These are phyloP conservation scores for Vombatus ursinus DNA, from an alignment of 2,113 vertebrate species.

Conservation along the genomic window DNA sequence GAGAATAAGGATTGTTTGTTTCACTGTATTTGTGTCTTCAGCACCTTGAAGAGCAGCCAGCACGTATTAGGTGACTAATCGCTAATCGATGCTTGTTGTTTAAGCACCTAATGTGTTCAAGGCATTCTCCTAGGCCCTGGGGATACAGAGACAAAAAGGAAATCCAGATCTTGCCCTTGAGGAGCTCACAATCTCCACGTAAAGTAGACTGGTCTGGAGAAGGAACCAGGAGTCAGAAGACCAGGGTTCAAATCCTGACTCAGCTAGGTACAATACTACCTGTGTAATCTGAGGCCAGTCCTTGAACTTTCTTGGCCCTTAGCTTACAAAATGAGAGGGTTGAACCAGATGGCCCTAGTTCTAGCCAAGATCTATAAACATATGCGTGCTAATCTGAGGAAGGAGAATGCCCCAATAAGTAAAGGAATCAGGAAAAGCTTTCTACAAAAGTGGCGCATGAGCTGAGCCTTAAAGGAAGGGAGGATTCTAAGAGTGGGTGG, in stretches of 20 bases:
- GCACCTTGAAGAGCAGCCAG: accelerated
- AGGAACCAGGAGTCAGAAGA: neutral
- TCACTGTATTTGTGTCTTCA: neutral
- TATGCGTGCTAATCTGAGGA: neutral
- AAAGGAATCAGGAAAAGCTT: neutral
- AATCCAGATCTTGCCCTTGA: neutral
- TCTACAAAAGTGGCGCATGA: neutral
- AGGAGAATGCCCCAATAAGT: neutral
- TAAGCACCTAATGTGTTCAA: neutral
- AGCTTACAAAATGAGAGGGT: too few species aligned
- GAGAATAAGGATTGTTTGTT: too few species aligned
- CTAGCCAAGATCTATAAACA: neutral
- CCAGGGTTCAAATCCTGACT: neutral
- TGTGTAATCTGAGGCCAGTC: neutral
- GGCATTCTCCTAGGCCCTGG: neutral
- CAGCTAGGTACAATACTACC: neutral
- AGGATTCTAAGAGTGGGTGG: neutral
- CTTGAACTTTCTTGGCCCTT: neutral
- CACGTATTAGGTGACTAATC: neutral
- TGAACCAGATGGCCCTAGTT: neutral
- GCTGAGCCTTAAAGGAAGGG: neutral
- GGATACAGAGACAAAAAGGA: neutral
- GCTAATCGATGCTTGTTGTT: neutral
- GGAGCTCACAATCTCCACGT: neutral
- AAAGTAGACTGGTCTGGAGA: neutral